Base-by-base conservation (phyloP, 1,140 invertebrate species). In the Diachasma alloeum region DNA sequence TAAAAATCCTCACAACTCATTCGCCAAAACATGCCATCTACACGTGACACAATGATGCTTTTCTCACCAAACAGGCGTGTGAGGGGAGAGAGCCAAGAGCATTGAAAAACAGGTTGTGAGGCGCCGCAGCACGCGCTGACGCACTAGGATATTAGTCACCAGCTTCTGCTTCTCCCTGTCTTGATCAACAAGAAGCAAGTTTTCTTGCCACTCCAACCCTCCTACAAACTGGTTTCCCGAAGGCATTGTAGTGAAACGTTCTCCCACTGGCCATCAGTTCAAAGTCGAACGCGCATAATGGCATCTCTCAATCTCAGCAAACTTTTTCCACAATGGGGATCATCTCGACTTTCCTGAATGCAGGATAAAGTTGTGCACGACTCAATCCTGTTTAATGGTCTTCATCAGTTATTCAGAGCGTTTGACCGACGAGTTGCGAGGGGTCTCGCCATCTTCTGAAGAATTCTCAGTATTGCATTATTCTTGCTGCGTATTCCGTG, bases 91-190 rank as follows among this genome's bases (percentile, higher is more conserved):
- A n/a, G n/a, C n/a, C n/a, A 13, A 26, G 46, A 72, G 4, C 46
- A 72, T 72, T 26, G 44, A 31, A 48, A 53, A 53, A 31, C 42
- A 53, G 42, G 42, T 48, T 72, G 24, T 31, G 26, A 72, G 46
- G 70, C 42, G 70, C 42, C 70, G 46, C 24, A 17, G n/a, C n/a
- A 70, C 39, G 39, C 39, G 70, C 46, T 72, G 70, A 72, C 70
- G 44, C 70, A 72, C 70, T 48, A 19, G n/a, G 19, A 53, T 44
- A 72, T 72, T 72, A 72, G 70, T 72, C 70, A 72, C 70, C 44
- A 31, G 26, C 24, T 22, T 59, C 53, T 59, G 17, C 17, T 10
- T 59, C 19, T 72, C 26, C 11, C n/a, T 48, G 1, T n/a, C n/a
- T n/a, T n/a, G n/a, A n/a, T 72, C 24, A 15, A 19, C 37, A 24